Evolutionary conservation across 2,113 vertebrate genomes (phyloP), one percentile per base, ranked within the genome.

Genomic region (Clinocottus analis): DNA sequence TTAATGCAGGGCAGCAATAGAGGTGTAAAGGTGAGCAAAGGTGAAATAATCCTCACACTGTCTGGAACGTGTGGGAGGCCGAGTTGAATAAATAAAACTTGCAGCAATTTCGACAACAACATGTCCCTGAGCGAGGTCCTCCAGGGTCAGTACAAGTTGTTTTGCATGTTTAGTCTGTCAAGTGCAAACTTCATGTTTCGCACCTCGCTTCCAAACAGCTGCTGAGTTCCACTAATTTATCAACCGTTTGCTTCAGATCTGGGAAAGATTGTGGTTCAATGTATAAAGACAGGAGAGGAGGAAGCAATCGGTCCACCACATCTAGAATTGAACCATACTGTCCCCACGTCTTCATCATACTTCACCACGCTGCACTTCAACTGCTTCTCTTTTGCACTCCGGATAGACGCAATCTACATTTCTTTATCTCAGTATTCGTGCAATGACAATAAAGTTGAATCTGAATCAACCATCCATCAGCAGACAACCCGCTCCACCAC

Each of bases 1-100:
- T 80, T 43, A 72, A 68, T 81, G 33, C 7, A 19, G 31, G 55
- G 64, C 60, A 78, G 45, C 49, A 31, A 49, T 29, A 67, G 62
- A 79, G 35, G 69, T 58, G 25, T 63, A 68, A 33, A 79, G 71
- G 60, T 72, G 66, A 35, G 41, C 1, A 16, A 64, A 65, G 47
- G 45, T 68, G 29, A 43, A 41, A 64, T 7, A 39, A 60, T 72
- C n/a, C 27, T 72, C 3, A 7, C 39, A 17, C 23, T 39, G 47
- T 62, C 14, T 33, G 35, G 12, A 59, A 62, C 27, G 47, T 67
- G 65, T 75, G 29, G 60, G 69, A 55, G 69, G 70, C n/a, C 29
- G 33, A 59, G 45, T 9, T 65, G 31, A 59, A 35, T 27, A 43
- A 69, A 79, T 25, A 60, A 70, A 77, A 79, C 45, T 56, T 49